Evolutionary conservation across 2,113 vertebrate genomes (phyloP), one percentile per base, ranked within the genome.

Genomic region (Montifringilla adamsi): DNA sequence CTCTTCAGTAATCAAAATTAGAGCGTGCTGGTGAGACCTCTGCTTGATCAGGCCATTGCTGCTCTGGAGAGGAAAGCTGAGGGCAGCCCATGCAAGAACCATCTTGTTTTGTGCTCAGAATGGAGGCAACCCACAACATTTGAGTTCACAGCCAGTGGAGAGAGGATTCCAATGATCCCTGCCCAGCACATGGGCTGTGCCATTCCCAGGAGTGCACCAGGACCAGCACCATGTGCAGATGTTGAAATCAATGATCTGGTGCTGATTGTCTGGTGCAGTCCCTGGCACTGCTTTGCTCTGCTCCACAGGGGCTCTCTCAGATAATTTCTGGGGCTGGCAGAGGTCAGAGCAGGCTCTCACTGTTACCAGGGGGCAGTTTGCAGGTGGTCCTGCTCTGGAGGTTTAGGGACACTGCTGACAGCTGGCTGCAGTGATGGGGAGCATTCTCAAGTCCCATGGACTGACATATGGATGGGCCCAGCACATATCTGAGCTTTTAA

Each of bases 191-290:
- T 1, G 10, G 53, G 24, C 46, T 69, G 3, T 55, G 35, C 24
- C 35, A 7, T 43, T 44, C 22, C 15, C 0, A 6, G 23, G 62
- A 50, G 33, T 4, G 69, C 68, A 7, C 37, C 31, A 33, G 63
- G 27, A 64, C 6, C 6, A 4, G 49, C 39, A 30, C 18, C 1
- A 1, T 1, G 14, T 1, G 0, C 2, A 2, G 20, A 19, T 0
- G 0, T 18, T 31, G 39, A 31, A 56, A 64, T 33, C 2, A 0
- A 4, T 35, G 49, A 6, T 21, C 18, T 47, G 33, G 39, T 39
- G 30, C 39, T 82, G 30, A 0, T 64, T 59, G 23, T 59, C 15
- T 46, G 41, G 19, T 8, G 2, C 75, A 67, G n/a, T 10, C 23
- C 56, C 80, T 83, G 74, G 60, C 66, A 58, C 35, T 27, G 35